Base-by-base conservation (phyloP, 2,888 invertebrate species). In the Tenthredo livida region DNA sequence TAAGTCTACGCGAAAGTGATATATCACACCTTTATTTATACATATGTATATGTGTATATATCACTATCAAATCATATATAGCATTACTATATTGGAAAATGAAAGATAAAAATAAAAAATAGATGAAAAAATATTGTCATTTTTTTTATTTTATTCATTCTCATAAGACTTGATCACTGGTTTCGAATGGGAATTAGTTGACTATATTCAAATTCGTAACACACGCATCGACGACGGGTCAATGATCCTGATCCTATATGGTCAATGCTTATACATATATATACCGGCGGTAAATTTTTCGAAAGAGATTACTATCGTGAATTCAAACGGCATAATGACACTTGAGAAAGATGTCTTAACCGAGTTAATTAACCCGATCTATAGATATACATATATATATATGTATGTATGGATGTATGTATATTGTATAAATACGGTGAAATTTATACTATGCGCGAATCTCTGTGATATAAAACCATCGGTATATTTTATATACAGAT, bases 141-240 rank as follows among this genome's bases (percentile, higher is more conserved):
- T 72, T 43, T 43, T 40, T 40, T n/a, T 37, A 0, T 37, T 37
- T 15, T 37, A 15, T 15, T 37, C 6, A 29, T 33, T 40, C 9
- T 40, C 21, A 37, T 37, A 37, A 29, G n/a, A 33, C 21, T 50
- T 61, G 7, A 37, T 61, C 33, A 50, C 61, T 40, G 78, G 61
- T 80, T 80, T 61, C 61, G 33, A 80, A 80, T 61, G 40, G 80
- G 58, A 80, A 80, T 80, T 61, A 61, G 80, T 80, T n/a, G 78
- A 80, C 78, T 40, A 78, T 61, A 67, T 80, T 80, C 61, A 80
- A 80, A 80, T 80, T 80, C 78, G 78, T 80, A 80, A 80, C 61
- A 61, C 78, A 80, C 54, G 54, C n/a, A 58, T 80, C 61, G 21
- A 61, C 61, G 25, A 17, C 40, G 78, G 78, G 58, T 80, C 58